Evolutionary conservation across 1,140 invertebrate genomes (phyloP).

Genomic region (Chelonus insularis): DNA sequence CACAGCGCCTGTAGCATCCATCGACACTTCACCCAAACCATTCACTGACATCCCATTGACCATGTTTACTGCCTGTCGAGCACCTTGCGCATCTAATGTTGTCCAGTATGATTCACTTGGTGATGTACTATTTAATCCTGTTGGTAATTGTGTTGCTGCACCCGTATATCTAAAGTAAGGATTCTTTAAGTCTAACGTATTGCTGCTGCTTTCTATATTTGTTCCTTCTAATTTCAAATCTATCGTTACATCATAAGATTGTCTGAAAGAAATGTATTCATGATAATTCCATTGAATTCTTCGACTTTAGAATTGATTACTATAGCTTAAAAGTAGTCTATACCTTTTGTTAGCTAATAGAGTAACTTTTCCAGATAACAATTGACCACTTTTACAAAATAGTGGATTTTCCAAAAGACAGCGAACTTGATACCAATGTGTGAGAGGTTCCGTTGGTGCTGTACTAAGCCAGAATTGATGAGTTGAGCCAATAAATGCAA

Average conservation of each 20-base stretch:
- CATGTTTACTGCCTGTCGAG: conserved; percentile 74
- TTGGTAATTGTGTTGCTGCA: conserved; percentile 83
- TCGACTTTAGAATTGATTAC: too few species aligned
- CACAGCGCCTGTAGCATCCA: conserved; percentile 65
- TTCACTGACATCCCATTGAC: conserved; percentile 81
- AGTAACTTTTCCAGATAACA: conserved; percentile 83
- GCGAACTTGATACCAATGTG: conserved; percentile 99
- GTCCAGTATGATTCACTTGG: conserved; percentile 92
- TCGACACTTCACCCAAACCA: conserved; percentile 73
- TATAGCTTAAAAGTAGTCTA: neutral
- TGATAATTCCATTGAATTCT: too few species aligned
- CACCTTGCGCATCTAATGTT: conserved; percentile 76
- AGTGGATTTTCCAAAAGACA: conserved; percentile 93
- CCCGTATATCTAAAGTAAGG: conserved; percentile 96
- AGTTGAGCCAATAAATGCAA: conserved; percentile 92
- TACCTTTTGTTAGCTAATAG: conserved; percentile 91
- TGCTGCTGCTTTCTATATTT: conserved; percentile 74
- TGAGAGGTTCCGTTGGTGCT: conserved; percentile 95
- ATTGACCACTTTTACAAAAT: conserved; percentile 93
- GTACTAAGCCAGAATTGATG: conserved; percentile 98
- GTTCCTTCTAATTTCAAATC: conserved; percentile 89
- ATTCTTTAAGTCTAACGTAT: conserved; percentile 97
- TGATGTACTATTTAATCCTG: conserved; percentile 84
- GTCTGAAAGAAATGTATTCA: conserved; percentile 67
- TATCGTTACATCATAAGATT: conserved; percentile 99